Evolutionary conservation across 2,888 invertebrate species (phyloP).

Genomic region (Ochlodes sylvanus): DNA sequence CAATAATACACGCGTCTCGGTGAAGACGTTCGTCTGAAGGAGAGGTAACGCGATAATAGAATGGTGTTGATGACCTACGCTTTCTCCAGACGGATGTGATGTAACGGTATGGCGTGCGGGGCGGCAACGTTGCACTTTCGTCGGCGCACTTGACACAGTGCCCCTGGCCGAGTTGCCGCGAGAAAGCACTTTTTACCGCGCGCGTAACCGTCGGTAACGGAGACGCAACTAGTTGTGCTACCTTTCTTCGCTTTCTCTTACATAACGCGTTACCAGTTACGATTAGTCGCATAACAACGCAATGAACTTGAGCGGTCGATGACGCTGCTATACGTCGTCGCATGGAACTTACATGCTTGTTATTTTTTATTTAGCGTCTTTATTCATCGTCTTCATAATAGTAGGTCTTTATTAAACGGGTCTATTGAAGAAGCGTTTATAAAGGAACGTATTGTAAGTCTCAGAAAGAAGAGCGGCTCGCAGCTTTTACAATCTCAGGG

Average conservation of each 20-base stretch:
- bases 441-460: slow-evolving; percentile 16
- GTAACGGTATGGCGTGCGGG: slow-evolving; percentile 65
- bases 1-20: not conserved
- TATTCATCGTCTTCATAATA: slow-evolving; percentile 19
- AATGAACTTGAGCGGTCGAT: slow-evolving; percentile 74
- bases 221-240: slow-evolving; percentile 74
- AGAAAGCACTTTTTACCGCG: slow-evolving; percentile 83
- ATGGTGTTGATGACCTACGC: slow-evolving; percentile 74
- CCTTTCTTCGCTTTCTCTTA: slow-evolving; percentile 83
- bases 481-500: slow-evolving; percentile 12
- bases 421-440: slow-evolving; percentile 17
- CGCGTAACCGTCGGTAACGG: slow-evolving; percentile 74
- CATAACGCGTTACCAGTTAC: slow-evolving; percentile 73
- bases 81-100: slow-evolving; percentile 81
- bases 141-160: slow-evolving; percentile 84
- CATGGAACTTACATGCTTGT: slow-evolving; percentile 44
- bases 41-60: slow-evolving; percentile 40
- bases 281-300: slow-evolving; percentile 74
- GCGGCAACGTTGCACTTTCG: slow-evolving; percentile 79
- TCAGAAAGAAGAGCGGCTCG: slow-evolving; percentile 12
- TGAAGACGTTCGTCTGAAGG: not conserved
- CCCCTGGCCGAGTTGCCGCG: slow-evolving; percentile 83
- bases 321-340: slow-evolving; percentile 50
- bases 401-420: slow-evolving; percentile 21
- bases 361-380: slow-evolving; percentile 35